These are phyloP conservation scores for Xiphorhynchus erythropygius DNA, from an alignment of 2,797 vertebrate species.

Conservation along the genomic window DNA sequence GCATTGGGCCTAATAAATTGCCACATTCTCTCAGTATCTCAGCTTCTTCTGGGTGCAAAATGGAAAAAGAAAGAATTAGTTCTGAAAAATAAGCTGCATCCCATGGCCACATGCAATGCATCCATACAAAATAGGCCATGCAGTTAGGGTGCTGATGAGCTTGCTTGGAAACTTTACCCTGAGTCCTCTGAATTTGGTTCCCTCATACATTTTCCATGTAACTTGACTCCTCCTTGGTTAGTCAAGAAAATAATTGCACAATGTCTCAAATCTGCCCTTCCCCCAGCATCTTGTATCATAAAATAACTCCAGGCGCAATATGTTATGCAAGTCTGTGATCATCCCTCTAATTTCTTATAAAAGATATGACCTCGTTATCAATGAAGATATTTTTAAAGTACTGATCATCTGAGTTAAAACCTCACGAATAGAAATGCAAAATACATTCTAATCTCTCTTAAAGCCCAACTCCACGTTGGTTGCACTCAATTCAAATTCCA, in stretches of 20 bases:
- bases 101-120: background rate
- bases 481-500: background rate
- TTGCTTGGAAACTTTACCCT: background rate
- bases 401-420: constrained; percentile 59
- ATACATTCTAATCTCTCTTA: constrained; percentile 13
- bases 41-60: background rate
- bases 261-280: constrained; percentile 46
- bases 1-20: background rate
- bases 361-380: constrained; percentile 66
- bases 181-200: background rate
- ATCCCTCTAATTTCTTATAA: constrained; percentile 69
- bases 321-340: constrained; percentile 65
- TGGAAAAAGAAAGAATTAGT: background rate
- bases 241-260: constrained; percentile 30
- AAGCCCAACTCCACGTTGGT: background rate
- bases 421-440: constrained; percentile 18
- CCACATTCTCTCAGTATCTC: background rate
- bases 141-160: background rate
- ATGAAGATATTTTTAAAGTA: constrained; percentile 66
- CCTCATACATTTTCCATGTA: background rate
- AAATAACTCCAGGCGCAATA: constrained; percentile 65
- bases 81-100: background rate
- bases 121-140: background rate
- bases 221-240: background rate
- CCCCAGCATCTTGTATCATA: constrained; percentile 57